These are phyloP conservation scores for Leptarthrus brevirostris DNA, from an alignment of 2,888 invertebrate species.

Conservation along the genomic window DNA sequence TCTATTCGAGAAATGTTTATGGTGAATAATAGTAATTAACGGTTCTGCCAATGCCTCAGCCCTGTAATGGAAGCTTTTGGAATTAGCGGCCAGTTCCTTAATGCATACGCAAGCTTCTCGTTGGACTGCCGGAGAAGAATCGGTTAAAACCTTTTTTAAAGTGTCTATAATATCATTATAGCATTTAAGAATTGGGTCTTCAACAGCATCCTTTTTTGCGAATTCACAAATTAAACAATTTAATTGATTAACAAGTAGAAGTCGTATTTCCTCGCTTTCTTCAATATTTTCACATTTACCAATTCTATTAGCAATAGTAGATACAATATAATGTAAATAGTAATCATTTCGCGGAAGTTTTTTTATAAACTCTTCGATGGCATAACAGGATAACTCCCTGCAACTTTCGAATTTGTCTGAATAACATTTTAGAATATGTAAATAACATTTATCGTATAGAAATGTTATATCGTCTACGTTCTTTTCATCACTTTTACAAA, in stretches of 20 bases:
- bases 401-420: slow-evolving; percentile 64
- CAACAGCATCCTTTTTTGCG: slow-evolving; percentile 65
- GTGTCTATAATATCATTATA: slow-evolving; percentile 76
- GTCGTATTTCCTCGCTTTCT: slow-evolving; percentile 83
- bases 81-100: slow-evolving; percentile 73
- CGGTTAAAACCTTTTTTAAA: slow-evolving; percentile 77
- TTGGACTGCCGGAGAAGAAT: slow-evolving; percentile 85
- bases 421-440: slow-evolving; percentile 65
- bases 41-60: slow-evolving; percentile 81
- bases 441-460: slow-evolving; percentile 62
- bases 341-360: slow-evolving; percentile 76
- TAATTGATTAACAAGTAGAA: slow-evolving; percentile 76
- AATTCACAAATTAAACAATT: slow-evolving; percentile 75
- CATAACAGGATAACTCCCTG: slow-evolving; percentile 59
- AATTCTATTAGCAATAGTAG: slow-evolving; percentile 80
- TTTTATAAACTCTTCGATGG: slow-evolving; percentile 60
- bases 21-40: slow-evolving; percentile 77
- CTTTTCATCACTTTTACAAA: slow-evolving; percentile 47
- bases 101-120: slow-evolving; percentile 81
- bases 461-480: slow-evolving; percentile 44
- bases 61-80: slow-evolving; percentile 79
- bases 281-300: slow-evolving; percentile 79
- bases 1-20: slow-evolving; percentile 86
- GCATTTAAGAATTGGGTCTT: slow-evolving; percentile 59
- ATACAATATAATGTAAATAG: slow-evolving; percentile 80